Evolutionary conservation across 1,140 invertebrate genomes (phyloP).

Genomic region (Zaprionus davidi): DNA sequence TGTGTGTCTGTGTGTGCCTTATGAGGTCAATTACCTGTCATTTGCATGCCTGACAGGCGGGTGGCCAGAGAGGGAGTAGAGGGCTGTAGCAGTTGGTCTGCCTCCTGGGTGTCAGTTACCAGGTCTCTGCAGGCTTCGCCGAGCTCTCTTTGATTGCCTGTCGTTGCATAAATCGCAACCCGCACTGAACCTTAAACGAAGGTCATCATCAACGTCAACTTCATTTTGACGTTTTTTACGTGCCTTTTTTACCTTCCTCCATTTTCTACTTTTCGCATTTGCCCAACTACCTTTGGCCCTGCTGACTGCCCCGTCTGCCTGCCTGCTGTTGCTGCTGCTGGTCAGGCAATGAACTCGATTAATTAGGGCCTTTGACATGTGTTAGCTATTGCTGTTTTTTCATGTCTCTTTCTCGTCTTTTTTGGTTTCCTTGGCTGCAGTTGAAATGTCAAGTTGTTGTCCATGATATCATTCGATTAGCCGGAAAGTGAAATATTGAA

Average conservation of each 20-base stretch:
- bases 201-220: conserved; percentile 67
- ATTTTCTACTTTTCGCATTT: conserved; percentile 25
- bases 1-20: conserved; percentile 38
- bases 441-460: conserved; percentile 62
- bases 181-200: conserved; percentile 73
- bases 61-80: neutral
- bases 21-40: conserved; percentile 82
- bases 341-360: conserved; percentile 77
- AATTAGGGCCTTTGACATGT: conserved; percentile 73
- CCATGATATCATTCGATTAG: conserved; percentile 3
- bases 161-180: conserved; percentile 44
- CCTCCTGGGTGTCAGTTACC: conserved; percentile 69
- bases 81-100: conserved; percentile 22
- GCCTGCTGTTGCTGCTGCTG: conserved; percentile 13
- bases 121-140: conserved; percentile 23
- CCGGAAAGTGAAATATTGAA: conserved; percentile 10
- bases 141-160: conserved; percentile 36
- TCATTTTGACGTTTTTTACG: conserved; percentile 34
- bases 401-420: no score
- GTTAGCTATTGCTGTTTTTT: conserved; percentile 25
- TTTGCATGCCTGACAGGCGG: conserved; percentile 71
- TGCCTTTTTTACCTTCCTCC: conserved; percentile 35
- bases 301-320: neutral
- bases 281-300: conserved; percentile 22
- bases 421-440: conserved; percentile 14